Evolutionary conservation across 2,888 invertebrate species (phyloP).

Genomic region (Trimorus sp.): DNA sequence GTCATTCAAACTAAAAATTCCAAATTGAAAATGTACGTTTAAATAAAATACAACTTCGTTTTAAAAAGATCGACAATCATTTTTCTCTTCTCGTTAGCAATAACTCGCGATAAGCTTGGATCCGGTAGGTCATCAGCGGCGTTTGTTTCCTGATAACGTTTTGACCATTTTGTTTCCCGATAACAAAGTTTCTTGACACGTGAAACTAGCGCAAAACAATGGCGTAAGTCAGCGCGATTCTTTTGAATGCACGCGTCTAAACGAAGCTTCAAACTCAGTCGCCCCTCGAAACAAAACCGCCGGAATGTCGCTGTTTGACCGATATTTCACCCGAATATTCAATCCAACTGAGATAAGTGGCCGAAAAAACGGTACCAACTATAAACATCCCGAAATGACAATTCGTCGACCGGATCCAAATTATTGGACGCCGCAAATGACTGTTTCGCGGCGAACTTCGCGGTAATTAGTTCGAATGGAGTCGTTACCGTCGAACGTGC

Average conservation of each 20-base stretch:
- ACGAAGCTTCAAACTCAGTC: neutral
- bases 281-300: too few relatives aligned
- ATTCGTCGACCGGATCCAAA: constrained; percentile 17
- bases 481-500: constrained; percentile 26
- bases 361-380: too few relatives aligned
- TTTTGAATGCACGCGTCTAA: constrained; percentile 11
- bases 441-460: too few relatives aligned
- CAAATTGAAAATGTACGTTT: too few relatives aligned
- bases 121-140: constrained; percentile 55
- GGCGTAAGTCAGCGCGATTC: constrained; percentile 28
- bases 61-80: constrained; percentile 35
- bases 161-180: constrained; percentile 52
- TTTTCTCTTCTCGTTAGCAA: constrained; percentile 45
- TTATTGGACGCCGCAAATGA: constrained; percentile 7
- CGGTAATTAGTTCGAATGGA: constrained; percentile 36
- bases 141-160: constrained; percentile 52
- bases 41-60: too few relatives aligned
- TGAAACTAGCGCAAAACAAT: constrained; percentile 45
- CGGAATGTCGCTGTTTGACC: too few relatives aligned
- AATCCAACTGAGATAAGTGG: too few relatives aligned
- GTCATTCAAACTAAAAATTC: too few relatives aligned
- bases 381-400: constrained; percentile 14
- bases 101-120: constrained; percentile 55
- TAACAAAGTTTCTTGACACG: constrained; percentile 58
- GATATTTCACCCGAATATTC: too few relatives aligned